Evolutionary conservation across 2,888 invertebrate genomes (phyloP), one percentile per base, ranked within the genome.

Genomic region (Hydrotaea diabolus): DNA sequence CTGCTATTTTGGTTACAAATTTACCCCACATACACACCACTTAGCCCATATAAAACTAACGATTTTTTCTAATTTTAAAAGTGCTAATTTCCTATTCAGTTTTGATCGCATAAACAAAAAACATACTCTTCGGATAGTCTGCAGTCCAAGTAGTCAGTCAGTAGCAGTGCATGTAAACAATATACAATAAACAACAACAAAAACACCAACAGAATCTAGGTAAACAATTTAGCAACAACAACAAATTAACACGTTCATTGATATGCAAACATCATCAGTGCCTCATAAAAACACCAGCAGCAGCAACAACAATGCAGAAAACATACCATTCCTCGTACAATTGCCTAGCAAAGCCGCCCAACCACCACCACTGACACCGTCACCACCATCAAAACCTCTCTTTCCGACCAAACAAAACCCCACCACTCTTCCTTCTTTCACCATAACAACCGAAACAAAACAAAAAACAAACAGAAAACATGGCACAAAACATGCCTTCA

Each of bases 211-310:
- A 71, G 77, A 82, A 74, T 78, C 15, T 77, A 53, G 26, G 75
- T 75, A 80, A 59, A 83, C 66, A 83, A 62, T 77, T 43, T 23
- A 80, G 23, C 71, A 15, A 53, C n/a, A n/a, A n/a, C n/a, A n/a
- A n/a, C n/a, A 31, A 81, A 84, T 81, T 81, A 81, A 59, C 81
- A 84, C 26, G 74, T 83, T 83, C 80, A 80, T 83, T 77, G 46
- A 80, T 83, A 80, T 83, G 77, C 83, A 83, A 80, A 80, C 83
- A 75, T 77, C 17, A 57, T 26, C 73, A 57, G 21, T 69, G 57
- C 53, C 26, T 66, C 36, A 46, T 49, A 75, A 77, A 66, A 49
- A 62, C 21, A 66, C 17, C 64, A 17, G 7, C 64, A 9, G 7
- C 64, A 17, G 13, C 62, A 62, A 15, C n/a, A 11, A n/a, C 31